phyloP scores from a whole-genome alignment of 1,140 invertebrate species.

The Apis mellifera region Amel_HAv3.1 CM009945.2:5074501-5075000 shows the following conservation, averaged over 20 bases:
- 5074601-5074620: constrained; percentile 73
- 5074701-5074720: background rate
- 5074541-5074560: constrained; percentile 67
- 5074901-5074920: too few species aligned
- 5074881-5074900: background rate
- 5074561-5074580: constrained; percentile 70
- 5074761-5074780: too few species aligned
- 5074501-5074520: constrained; percentile 62
- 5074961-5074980: constrained; percentile 56
- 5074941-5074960: constrained; percentile 38
- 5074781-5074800: too few species aligned
- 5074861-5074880: too few species aligned
- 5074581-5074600: constrained; percentile 70
- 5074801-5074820: too few species aligned
- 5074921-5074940: background rate
- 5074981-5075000: constrained; percentile 74
- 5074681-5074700: background rate
- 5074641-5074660: constrained; percentile 73
- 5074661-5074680: background rate
- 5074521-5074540: constrained; percentile 67
- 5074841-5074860: too few species aligned
- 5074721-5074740: too few species aligned
- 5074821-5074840: too few species aligned
- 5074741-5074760: too few species aligned
- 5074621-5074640: constrained; percentile 74